Percentiles rank a stretch among this genome's conserved stretches.
phyloP scores from a whole-genome alignment of 2,888 invertebrate genomes.

The Ochropleura leucogaster region DNA sequence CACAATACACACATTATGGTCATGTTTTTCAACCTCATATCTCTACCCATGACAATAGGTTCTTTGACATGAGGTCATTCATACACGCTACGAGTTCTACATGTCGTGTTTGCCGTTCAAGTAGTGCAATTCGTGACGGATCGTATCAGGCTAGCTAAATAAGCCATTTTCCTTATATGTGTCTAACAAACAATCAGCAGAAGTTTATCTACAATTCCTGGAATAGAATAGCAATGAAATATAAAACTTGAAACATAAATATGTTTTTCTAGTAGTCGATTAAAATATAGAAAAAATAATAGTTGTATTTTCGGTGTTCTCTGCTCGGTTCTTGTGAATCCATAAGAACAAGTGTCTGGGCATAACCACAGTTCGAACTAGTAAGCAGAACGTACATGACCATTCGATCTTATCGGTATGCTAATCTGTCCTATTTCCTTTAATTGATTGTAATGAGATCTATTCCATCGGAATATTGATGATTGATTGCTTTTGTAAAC shows the following conservation, averaged over 20 bases:
- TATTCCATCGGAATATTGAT: slow-evolving; percentile 52
- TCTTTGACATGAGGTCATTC: slow-evolving; percentile 52
- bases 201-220: slow-evolving; percentile 18
- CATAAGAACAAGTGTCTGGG: neutral
- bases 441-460: slow-evolving; percentile 55
- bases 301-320: neutral
- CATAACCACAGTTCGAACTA: neutral
- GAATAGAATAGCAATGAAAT: slow-evolving; percentile 1
- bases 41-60: slow-evolving; percentile 47
- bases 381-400: slow-evolving; percentile 19
- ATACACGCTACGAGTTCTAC: slow-evolving; percentile 22
- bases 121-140: slow-evolving; percentile 55
- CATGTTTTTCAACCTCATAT: slow-evolving; percentile 50
- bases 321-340: too few relatives aligned
- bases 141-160: slow-evolving; percentile 47
- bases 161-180: slow-evolving; percentile 56
- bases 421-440: slow-evolving; percentile 44
- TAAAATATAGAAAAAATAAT: neutral
- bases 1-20: slow-evolving; percentile 50
- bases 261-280: neutral
- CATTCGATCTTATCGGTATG: slow-evolving; percentile 49
- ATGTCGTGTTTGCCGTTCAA: slow-evolving; percentile 39
- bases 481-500: slow-evolving; percentile 34
- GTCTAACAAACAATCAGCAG: slow-evolving; percentile 6
- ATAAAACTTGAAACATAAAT: neutral